phyloP scores from a whole-genome alignment of 2,888 invertebrate species.

The Amblyjoppa proteus region DNA sequence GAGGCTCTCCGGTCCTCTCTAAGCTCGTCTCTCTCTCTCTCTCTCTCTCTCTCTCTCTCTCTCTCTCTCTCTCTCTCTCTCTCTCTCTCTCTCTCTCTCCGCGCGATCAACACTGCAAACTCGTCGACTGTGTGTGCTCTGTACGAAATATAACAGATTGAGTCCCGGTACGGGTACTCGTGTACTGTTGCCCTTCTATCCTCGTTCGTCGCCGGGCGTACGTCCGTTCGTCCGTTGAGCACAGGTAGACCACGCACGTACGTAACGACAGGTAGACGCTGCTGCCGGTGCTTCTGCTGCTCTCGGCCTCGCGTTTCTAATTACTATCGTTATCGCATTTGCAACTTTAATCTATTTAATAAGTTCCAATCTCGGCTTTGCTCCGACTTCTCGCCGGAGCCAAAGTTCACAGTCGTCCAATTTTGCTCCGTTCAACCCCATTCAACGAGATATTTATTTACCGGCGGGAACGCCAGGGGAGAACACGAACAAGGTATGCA shows the following conservation, averaged over 20 bases:
- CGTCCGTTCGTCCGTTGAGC: slow-evolving; percentile 25
- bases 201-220: background rate
- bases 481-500: background rate
- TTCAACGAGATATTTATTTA: slow-evolving; percentile 12
- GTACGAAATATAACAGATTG: slow-evolving; percentile 42
- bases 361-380: slow-evolving; percentile 74
- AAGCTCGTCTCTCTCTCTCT: slow-evolving; percentile 1
- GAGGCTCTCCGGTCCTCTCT: slow-evolving; percentile 33
- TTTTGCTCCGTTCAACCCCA: background rate
- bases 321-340: slow-evolving; percentile 81
- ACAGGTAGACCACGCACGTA: slow-evolving; percentile 36
- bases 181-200: slow-evolving; percentile 30
- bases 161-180: slow-evolving; percentile 40
- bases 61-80: background rate
- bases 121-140: background rate
- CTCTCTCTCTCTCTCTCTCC: background rate
- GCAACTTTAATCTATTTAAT: slow-evolving; percentile 82
- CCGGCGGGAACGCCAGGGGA: background rate
- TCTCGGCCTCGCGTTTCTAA: slow-evolving; percentile 73
- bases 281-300: background rate
- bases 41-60: background rate
- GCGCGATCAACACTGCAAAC: slow-evolving; percentile 10
- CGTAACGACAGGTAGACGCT: slow-evolving; percentile 72
- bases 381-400: slow-evolving; percentile 1
- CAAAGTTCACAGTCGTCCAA: background rate